These are phyloP conservation scores for Stenolophus ochropezus DNA, from an alignment of 2,888 invertebrate genomes.

Conservation along the genomic window DNA sequence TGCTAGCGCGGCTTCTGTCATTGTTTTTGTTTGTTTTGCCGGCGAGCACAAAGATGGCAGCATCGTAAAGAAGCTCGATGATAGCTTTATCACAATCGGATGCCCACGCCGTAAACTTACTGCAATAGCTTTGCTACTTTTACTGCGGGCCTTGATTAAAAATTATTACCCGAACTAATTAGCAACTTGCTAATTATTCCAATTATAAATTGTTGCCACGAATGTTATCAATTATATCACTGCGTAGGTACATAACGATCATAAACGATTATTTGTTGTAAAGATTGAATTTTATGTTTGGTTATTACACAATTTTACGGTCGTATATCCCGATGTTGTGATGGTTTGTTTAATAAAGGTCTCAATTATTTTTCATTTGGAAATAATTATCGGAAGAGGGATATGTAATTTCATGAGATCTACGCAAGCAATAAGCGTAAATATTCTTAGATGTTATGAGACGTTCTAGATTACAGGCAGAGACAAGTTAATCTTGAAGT, in stretches of 20 bases:
- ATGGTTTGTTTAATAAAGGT: slow-evolving; percentile 43
- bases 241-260: slow-evolving; percentile 32
- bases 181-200: slow-evolving; percentile 54
- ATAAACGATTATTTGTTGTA: slow-evolving; percentile 33
- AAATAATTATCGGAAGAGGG: slow-evolving; percentile 20
- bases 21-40: slow-evolving; percentile 52
- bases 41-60: slow-evolving; percentile 43
- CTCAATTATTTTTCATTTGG: slow-evolving; percentile 19
- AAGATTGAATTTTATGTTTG: slow-evolving; percentile 31
- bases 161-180: slow-evolving; percentile 58
- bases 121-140: slow-evolving; percentile 6
- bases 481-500: slow-evolving; percentile 26
- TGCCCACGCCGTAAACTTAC: slow-evolving; percentile 45
- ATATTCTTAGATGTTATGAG: slow-evolving; percentile 25
- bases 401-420: slow-evolving; percentile 13
- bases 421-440: slow-evolving; percentile 11
- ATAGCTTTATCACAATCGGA: slow-evolving; percentile 58
- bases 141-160: slow-evolving; percentile 54
- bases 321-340: slow-evolving; percentile 25
- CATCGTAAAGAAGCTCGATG: slow-evolving; percentile 51
- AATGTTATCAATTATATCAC: slow-evolving; percentile 42
- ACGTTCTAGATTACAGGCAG: slow-evolving; percentile 19
- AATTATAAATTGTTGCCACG: slow-evolving; percentile 54
- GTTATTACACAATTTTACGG: slow-evolving; percentile 10
- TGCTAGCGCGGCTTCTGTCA: slow-evolving; percentile 8